phyloP scores from a whole-genome alignment of 2,797 vertebrate species.

The Glossophaga mutica region DNA sequence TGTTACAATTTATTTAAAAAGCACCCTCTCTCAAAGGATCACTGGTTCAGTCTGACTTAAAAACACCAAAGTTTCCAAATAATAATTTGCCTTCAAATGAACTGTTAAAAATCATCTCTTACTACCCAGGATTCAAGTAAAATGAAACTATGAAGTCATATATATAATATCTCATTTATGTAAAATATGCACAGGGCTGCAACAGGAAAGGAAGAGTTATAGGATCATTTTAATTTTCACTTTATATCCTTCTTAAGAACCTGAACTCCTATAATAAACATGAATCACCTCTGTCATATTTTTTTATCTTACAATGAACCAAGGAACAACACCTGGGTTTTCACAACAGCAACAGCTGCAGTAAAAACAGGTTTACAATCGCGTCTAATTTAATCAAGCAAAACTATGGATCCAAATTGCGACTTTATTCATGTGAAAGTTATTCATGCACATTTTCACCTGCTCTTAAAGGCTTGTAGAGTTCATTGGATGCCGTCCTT shows the following conservation, averaged over 20 bases:
- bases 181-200: neutral
- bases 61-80: constrained; percentile 32
- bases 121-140: neutral
- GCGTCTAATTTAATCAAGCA: constrained; percentile 29
- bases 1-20: neutral
- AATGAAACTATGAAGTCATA: neutral
- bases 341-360: neutral
- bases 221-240: neutral
- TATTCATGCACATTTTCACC: constrained; percentile 80
- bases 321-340: neutral
- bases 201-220: neutral
- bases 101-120: constrained; percentile 33
- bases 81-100: constrained; percentile 22
- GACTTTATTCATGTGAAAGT: neutral
- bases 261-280: neutral
- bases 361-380: neutral
- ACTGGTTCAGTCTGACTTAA: neutral
- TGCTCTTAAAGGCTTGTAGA: constrained; percentile 94
- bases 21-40: neutral
- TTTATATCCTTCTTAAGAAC: neutral
- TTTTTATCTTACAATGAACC: neutral
- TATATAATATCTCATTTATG: neutral
- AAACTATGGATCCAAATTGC: neutral
- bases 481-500: constrained; percentile 94
- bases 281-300: neutral